Conservation (phyloP, 2,113 vertebrate species). For the Cololabis saira region DNA sequence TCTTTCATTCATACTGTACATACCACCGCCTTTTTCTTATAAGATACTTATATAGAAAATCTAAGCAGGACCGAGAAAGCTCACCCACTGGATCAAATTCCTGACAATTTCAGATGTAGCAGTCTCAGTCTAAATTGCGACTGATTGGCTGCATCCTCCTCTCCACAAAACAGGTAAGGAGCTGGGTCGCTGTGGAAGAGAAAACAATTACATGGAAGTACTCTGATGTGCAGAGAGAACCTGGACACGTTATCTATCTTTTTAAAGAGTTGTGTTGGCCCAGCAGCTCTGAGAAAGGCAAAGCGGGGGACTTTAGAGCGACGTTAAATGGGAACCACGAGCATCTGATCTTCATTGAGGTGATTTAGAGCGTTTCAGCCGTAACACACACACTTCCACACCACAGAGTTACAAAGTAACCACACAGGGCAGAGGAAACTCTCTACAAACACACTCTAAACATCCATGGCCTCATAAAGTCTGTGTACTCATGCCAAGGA, state of each 20-base stretch:
- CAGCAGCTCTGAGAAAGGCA: neutral
- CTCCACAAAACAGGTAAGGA: slow-evolving; percentile 18
- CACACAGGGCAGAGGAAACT: slow-evolving; percentile 20
- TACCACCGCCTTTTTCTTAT: slow-evolving; percentile 1
- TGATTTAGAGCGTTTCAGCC: slow-evolving; percentile 12
- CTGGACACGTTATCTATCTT: neutral
- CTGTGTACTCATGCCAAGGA: slow-evolving; percentile 55
- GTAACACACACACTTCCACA: slow-evolving; percentile 7
- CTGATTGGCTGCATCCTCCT: slow-evolving; percentile 28
- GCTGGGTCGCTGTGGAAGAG: neutral
- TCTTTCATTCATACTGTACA: slow-evolving; percentile 16
- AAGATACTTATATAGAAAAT: slow-evolving; percentile 6
- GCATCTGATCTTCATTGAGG: slow-evolving; percentile 18
- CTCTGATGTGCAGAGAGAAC: slow-evolving; percentile 6
- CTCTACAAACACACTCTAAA: slow-evolving; percentile 34
- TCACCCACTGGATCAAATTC: slow-evolving; percentile 3
- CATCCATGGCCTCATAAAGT: slow-evolving; percentile 42
- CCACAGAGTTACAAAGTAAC: slow-evolving; percentile 17
- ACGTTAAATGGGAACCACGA: neutral
- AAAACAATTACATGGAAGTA: slow-evolving; percentile 12
- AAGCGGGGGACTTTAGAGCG: neutral
- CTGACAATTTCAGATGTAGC: neutral
- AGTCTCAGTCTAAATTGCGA: slow-evolving; percentile 24
- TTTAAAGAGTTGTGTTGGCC: neutral
- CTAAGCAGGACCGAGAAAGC: slow-evolving; percentile 13